phyloP scores from a whole-genome alignment of 64 coral and sea anemone genomes.

The Montipora foliosa region DNA sequence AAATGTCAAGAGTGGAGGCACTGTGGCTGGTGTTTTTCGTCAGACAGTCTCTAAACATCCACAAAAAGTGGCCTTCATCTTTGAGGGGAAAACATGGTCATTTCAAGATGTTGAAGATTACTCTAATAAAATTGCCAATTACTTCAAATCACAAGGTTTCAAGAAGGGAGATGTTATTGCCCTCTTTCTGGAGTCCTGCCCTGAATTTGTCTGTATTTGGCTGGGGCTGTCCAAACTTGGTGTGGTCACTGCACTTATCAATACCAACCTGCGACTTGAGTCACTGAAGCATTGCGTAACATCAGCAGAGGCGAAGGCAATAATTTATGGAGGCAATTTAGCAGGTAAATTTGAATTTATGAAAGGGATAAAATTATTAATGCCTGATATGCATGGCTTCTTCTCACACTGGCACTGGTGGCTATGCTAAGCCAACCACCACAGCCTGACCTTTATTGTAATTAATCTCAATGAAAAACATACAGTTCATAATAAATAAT shows the following conservation, averaged over 20 bases:
- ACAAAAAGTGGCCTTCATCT: constrained; percentile 81
- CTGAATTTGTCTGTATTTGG: constrained; percentile 84
- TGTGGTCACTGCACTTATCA: constrained; percentile 83
- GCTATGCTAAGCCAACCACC: too few relatives aligned
- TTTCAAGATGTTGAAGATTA: constrained; percentile 88
- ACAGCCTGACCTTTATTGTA: too few relatives aligned
- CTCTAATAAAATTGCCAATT: constrained; percentile 81
- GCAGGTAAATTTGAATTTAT: constrained; percentile 52
- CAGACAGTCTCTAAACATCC: constrained; percentile 56
- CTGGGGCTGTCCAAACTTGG: constrained; percentile 87
- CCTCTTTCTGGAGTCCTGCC: constrained; percentile 81
- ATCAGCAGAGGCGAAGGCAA: constrained; percentile 53
- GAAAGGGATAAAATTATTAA: too few relatives aligned
- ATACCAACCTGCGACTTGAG: constrained; percentile 76
- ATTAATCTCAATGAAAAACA: too few relatives aligned
- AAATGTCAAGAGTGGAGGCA: constrained; percentile 32
- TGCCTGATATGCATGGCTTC: too few relatives aligned
- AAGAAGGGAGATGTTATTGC: constrained; percentile 87
- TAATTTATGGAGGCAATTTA: constrained; percentile 75
- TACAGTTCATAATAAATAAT: too few relatives aligned
- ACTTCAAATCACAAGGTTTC: constrained; percentile 86
- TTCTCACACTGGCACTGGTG: too few relatives aligned
- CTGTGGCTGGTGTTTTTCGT: constrained; percentile 65
- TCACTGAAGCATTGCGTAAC: constrained; percentile 79
- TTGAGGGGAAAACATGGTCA: constrained; percentile 88